Evolutionary conservation across 1,140 invertebrate genomes (phyloP), one percentile per base, ranked within the genome.

Genomic region (Drosophila truncata): DNA sequence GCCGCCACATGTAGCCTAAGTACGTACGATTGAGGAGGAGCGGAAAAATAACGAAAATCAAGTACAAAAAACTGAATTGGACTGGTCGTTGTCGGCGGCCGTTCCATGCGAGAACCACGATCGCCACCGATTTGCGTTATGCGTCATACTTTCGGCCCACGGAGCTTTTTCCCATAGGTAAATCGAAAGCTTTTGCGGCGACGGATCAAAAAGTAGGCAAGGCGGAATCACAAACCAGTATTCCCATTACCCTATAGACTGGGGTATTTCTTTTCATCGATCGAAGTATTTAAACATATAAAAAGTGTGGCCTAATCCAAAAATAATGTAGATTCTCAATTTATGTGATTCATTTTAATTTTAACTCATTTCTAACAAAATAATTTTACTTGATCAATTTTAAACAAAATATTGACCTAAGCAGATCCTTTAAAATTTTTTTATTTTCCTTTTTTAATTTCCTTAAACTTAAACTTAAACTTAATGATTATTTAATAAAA

Each of bases 121-220:
- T 77, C 74, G 58, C 59, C 42, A 64, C 74, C 74, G 78, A 50
- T 55, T 49, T 55, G 57, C 70, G 64, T 44, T 71, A 90, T 87
- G 84, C 80, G 77, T 90, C 83, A 90, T 85, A 39, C 52, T 59
- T 35, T 35, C 20, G 50, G 31, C 16, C 69, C 85, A 67, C 73
- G 60, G 54, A 87, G 80, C 83, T 87, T 87, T 87, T 63, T 44
- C 58, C 58, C 47, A 50, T 57, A 69, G 42, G 78, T 77, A 60
- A 46, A n/a, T 5, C 25, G 25, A 54, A 49, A 78, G 80, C 80
- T 82, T 59, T 33, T 7, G 20, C 11, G 59, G 27, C 29, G 46
- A 41, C 25, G 49, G 25, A 41, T 54, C 16, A 18, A 16, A 49
- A 39, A 16, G 25, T 27, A 18, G 37, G 41, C 35, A 50, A 59